These are phyloP conservation scores for Sinella curviseta DNA, from an alignment of 1,140 invertebrate species.

Conservation along the genomic window DNA sequence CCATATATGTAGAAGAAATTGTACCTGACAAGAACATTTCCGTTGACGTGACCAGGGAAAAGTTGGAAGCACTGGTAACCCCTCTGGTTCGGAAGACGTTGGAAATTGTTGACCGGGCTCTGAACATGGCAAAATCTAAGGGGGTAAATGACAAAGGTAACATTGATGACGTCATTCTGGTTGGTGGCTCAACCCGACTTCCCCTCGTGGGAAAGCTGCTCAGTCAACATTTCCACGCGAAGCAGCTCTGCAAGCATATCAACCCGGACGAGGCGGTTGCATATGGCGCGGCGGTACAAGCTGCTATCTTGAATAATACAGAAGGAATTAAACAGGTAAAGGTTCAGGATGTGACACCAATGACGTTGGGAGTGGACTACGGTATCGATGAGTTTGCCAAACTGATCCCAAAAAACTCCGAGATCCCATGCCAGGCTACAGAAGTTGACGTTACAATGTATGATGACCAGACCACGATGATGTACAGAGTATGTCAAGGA, in stretches of 20 bases:
- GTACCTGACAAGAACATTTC: neutral
- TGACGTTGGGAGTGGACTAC: neutral
- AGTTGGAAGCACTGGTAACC: neutral
- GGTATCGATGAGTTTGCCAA: neutral
- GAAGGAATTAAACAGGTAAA: neutral
- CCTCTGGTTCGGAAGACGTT: neutral
- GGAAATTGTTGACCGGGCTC: too few species aligned
- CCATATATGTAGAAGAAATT: neutral
- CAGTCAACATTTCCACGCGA: neutral
- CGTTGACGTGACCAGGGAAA: neutral
- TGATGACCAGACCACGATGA: neutral
- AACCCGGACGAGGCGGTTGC: conserved; percentile 62
- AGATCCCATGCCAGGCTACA: neutral
- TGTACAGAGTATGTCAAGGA: neutral
- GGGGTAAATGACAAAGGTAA: conserved; percentile 60
- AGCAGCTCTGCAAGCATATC: conserved; percentile 50
- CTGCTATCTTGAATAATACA: conserved; percentile 50
- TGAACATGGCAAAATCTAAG: conserved; percentile 55
- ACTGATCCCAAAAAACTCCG: neutral
- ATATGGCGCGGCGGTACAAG: conserved; percentile 58
- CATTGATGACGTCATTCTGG: conserved; percentile 32
- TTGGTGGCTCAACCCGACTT: conserved; percentile 24
- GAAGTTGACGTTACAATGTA: neutral
- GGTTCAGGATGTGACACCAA: neutral
- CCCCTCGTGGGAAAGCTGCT: neutral